A percentile compares a stretch with the other conserved stretches of the same genome.
phyloP scores from a whole-genome alignment of 2,797 vertebrate genomes.

The Epinephelus awoara region DNA sequence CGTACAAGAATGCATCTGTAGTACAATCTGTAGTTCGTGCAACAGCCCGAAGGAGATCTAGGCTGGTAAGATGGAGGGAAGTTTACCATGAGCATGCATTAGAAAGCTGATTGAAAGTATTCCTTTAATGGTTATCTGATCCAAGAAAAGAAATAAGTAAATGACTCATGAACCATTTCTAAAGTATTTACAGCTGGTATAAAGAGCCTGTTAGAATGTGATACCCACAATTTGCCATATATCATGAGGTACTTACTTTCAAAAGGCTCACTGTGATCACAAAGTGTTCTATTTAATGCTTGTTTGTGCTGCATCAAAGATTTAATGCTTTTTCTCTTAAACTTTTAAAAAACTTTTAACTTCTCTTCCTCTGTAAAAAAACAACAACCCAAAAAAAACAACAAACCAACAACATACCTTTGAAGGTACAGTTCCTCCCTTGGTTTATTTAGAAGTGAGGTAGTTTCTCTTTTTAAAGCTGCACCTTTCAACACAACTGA shows the following conservation, averaged over 20 bases:
- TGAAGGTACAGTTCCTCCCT: constrained; percentile 67
- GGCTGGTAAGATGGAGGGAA: too few species aligned
- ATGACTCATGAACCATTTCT: background rate
- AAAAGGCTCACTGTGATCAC: constrained; percentile 26
- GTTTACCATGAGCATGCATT: too few species aligned
- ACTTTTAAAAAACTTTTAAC: constrained; percentile 54
- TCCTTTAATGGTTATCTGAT: too few species aligned
- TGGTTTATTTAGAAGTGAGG: constrained; percentile 66
- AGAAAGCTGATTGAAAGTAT: too few species aligned
- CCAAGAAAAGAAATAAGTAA: background rate
- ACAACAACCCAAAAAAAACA: background rate
- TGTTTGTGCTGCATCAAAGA: constrained; percentile 66
- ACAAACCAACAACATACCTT: constrained; percentile 38
- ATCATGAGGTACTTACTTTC: constrained; percentile 14
- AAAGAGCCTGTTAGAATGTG: background rate
- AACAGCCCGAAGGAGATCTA: too few species aligned
- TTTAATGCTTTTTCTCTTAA: constrained; percentile 47
- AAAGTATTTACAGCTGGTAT: background rate
- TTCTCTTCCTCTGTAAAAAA: constrained; percentile 10
- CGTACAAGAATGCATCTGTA: too few species aligned
- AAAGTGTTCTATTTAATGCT: constrained; percentile 41
- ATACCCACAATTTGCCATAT: background rate
- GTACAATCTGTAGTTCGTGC: too few species aligned
- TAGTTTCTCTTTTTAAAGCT: constrained; percentile 65
- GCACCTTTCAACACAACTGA: constrained; percentile 68